Evolutionary conservation across 1,140 invertebrate species (phyloP).

Genomic region (Anthonomus grandis): DNA sequence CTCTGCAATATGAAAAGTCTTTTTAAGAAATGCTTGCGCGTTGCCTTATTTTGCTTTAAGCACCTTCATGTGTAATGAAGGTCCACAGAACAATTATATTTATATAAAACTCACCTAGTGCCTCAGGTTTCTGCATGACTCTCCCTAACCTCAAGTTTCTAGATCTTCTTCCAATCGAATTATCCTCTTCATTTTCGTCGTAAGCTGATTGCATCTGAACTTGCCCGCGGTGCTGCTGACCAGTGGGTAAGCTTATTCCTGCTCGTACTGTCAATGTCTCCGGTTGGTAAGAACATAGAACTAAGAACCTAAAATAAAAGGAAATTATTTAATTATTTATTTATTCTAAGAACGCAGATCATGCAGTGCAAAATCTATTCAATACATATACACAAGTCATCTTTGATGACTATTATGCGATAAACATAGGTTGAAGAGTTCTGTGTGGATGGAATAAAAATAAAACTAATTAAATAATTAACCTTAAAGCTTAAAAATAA

Average conservation of each 20-base stretch:
- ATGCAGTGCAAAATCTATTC: too few species aligned
- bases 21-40: too few species aligned
- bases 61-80: too few species aligned
- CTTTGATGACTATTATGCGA: too few species aligned
- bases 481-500: neutral
- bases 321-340: too few species aligned
- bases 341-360: too few species aligned
- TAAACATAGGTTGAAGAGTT: neutral
- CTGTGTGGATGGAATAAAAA: neutral
- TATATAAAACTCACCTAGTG: slow-evolving; percentile 34
- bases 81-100: too few species aligned
- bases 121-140: slow-evolving; percentile 36
- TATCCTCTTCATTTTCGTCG: slow-evolving; percentile 27
- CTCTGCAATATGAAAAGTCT: too few species aligned
- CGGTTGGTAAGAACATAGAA: slow-evolving; percentile 74
- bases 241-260: slow-evolving; percentile 60
- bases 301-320: slow-evolving; percentile 58
- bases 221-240: slow-evolving; percentile 23
- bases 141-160: slow-evolving; percentile 28
- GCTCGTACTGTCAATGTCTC: slow-evolving; percentile 75
- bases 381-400: too few species aligned
- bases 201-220: slow-evolving; percentile 32
- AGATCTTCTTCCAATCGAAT: slow-evolving; percentile 29
- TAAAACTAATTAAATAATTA: neutral
- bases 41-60: too few species aligned